A percentile compares a stretch with the other conserved stretches of the same genome.
Conservation (phyloP, 2,113 vertebrate species). For the Myxocyprinus asiaticus region DNA sequence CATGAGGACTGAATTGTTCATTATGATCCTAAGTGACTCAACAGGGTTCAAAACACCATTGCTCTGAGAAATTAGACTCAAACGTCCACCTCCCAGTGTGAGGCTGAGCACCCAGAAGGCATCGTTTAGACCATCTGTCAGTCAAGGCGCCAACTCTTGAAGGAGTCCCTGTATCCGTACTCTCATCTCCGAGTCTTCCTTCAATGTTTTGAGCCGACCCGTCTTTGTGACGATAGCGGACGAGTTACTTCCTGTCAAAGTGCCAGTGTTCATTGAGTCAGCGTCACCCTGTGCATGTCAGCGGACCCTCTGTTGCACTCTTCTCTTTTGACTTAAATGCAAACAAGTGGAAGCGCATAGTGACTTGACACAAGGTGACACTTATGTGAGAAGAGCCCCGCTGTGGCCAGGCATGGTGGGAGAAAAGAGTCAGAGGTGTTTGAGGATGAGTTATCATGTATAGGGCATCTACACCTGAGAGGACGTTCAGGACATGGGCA, state of each 20-base stretch:
- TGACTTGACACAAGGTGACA: slow-evolving; percentile 67
- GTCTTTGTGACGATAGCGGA: slow-evolving; percentile 42
- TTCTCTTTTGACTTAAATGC: slow-evolving; percentile 63
- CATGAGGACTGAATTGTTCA: slow-evolving; percentile 21
- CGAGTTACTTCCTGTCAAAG: slow-evolving; percentile 60
- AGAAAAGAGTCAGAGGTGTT: not conserved
- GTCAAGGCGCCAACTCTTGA: slow-evolving; percentile 49
- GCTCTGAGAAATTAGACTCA: slow-evolving; percentile 32
- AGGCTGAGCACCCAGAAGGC: slow-evolving; percentile 46
- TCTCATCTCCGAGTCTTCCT: slow-evolving; percentile 28
- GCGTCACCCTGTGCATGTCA: slow-evolving; percentile 51
- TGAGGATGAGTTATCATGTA: too few relatives aligned
- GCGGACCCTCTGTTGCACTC: slow-evolving; percentile 31
- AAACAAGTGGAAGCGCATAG: slow-evolving; percentile 53
- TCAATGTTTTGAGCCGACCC: slow-evolving; percentile 62
- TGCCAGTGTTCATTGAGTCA: slow-evolving; percentile 58
- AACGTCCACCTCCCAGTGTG: slow-evolving; percentile 40
- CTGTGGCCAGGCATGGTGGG: slow-evolving; percentile 15
- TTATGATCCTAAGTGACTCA: slow-evolving; percentile 44
- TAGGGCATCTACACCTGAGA: too few relatives aligned
- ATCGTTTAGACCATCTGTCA: slow-evolving; percentile 59
- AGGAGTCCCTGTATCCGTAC: not conserved
- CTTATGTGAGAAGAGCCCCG: slow-evolving; percentile 24
- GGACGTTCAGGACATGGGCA: not conserved
- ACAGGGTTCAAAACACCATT: slow-evolving; percentile 49